Evolutionary conservation across 2,888 invertebrate genomes (phyloP), one percentile per base, ranked within the genome.

Genomic region (Apamea crenata): DNA sequence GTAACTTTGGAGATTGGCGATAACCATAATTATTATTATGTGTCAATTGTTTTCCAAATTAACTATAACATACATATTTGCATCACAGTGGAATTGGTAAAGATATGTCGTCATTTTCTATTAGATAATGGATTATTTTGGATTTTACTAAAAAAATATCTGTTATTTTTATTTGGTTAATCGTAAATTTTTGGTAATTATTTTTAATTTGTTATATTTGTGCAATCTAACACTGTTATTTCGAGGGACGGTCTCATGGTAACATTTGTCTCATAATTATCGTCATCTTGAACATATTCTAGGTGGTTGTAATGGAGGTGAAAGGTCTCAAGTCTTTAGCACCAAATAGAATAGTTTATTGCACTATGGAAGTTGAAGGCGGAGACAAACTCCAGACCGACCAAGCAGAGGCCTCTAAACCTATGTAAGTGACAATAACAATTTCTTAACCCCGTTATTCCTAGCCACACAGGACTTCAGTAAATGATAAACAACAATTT

Each of bases 321-420:
- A 99, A 99, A 96, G 99, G 99, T 90, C 97, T 99, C 88, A 99
- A 99, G 97, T 99, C 99, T 77, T 97, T 99, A 93, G 98, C 99
- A 86, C 98, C 99, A 59, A 99, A 99, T 97, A 98, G 99, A 93
- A 99, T 99, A 94, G 99, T 99, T 74, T 99, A 99, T 97, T 99
- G 99, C 96, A 99, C 99, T 40, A 99, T 99, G 99, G 99, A 99
- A 97, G 99, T 99, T 61, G 99, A 99, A 96, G 99, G 99, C 84
- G 99, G 99, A 68, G 99, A 99, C 94, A 99, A 99, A 95, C 97
- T 99, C 83, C 99, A 99, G 97, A 99, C 99, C 4, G 99, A 99
- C 96, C 99, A 99, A 96, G 99, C 99, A 0, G 99, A 99, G 97
- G 99, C 99, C 44, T 99, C 99, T 5, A 99, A 99, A 95, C 99